Base-by-base conservation (phyloP, 2,888 invertebrate genomes). In the Drosophila tripunctata region DNA sequence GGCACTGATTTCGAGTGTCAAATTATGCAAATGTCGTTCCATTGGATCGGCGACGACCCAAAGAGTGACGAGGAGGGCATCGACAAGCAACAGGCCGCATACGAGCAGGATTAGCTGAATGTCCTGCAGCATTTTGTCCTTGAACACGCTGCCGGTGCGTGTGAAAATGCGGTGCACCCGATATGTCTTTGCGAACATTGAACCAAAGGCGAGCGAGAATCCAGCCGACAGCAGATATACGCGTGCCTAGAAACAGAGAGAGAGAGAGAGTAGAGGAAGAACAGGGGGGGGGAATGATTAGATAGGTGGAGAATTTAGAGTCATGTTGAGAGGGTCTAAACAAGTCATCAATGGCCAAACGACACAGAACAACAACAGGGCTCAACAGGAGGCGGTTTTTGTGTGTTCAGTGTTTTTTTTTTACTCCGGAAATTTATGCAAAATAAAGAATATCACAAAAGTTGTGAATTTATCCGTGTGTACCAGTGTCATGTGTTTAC, bases 101-200 rank as follows among this genome's bases (percentile, higher is more conserved):
- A 98, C 96, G 56, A 97, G 92, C 41, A 95, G 94, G 85, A 98
- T 96, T 35, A 98, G 93, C 75, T 97, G 97, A 36, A 96, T 96
- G 91, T 98, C 98, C 92, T 96, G 96, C 4, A 98, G 93, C 64
- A 98, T 93, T 93, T 97, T 97, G 79, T 96, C 97, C 91, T 96
- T 97, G 73, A 97, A 95, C 0, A 97, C 94, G 81, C 96, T 95
- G 76, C 96, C 95, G 78, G 95, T 95, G 78, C 96, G 94, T 62
- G 96, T 96, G 91, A 98, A 97, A 90, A 98, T 96, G 84, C 97
- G 94, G 92, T 98, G 97, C 10, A 98, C 97, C 50, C 98, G 92
- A 91, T 97, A 98, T 0, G 97, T 98, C 92, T 98, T 98, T 2
- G 97, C 96, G 90, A 98, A 97, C 96, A 98, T 98, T 15, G 98